Percentiles rank a stretch among this genome's conserved stretches.
phyloP scores from a whole-genome alignment of 2,113 vertebrate genomes.

The Plestiodon gilberti region DNA sequence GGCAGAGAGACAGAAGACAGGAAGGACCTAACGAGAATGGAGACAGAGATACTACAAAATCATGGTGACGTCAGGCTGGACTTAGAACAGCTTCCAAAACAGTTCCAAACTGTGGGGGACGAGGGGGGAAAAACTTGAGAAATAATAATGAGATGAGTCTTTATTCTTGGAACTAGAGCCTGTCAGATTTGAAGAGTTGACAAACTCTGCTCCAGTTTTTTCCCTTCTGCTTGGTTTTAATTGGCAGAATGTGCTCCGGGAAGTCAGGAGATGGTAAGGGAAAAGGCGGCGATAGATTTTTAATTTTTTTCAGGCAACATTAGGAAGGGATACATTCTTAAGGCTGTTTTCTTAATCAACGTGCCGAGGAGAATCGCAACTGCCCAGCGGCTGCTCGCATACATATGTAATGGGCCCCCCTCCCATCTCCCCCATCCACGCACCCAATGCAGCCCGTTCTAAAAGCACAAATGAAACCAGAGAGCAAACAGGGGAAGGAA shows the following conservation, averaged over 20 bases:
- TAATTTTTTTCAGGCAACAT: slow-evolving; percentile 22
- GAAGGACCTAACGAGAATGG: slow-evolving; percentile 73
- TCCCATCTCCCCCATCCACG: slow-evolving; percentile 8
- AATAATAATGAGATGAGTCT: slow-evolving; percentile 42
- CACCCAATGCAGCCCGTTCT: slow-evolving; percentile 10
- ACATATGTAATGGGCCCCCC: slow-evolving; percentile 50
- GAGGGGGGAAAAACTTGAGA: background rate
- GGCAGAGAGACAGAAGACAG: slow-evolving; percentile 69
- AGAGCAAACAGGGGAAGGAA: slow-evolving; percentile 55
- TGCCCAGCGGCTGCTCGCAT: slow-evolving; percentile 21
- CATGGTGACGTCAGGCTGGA: slow-evolving; percentile 69
- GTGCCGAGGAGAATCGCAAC: slow-evolving; percentile 44
- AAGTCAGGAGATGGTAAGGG: slow-evolving; percentile 32
- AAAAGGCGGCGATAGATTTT: slow-evolving; percentile 38
- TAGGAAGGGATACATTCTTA: slow-evolving; percentile 52
- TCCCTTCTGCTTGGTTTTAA: slow-evolving; percentile 29
- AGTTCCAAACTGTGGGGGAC: slow-evolving; percentile 47
- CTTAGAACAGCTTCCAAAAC: slow-evolving; percentile 67
- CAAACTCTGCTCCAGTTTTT: slow-evolving; percentile 38
- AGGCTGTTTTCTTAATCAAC: slow-evolving; percentile 59
- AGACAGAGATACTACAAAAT: slow-evolving; percentile 73
- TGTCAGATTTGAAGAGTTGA: slow-evolving; percentile 5
- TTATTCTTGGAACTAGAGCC: slow-evolving; percentile 41
- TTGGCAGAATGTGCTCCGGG: slow-evolving; percentile 32
- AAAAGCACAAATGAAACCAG: slow-evolving; percentile 46